Base-by-base conservation (phyloP, 2,113 vertebrate genomes). In the Eonycteris spelaea region DNA sequence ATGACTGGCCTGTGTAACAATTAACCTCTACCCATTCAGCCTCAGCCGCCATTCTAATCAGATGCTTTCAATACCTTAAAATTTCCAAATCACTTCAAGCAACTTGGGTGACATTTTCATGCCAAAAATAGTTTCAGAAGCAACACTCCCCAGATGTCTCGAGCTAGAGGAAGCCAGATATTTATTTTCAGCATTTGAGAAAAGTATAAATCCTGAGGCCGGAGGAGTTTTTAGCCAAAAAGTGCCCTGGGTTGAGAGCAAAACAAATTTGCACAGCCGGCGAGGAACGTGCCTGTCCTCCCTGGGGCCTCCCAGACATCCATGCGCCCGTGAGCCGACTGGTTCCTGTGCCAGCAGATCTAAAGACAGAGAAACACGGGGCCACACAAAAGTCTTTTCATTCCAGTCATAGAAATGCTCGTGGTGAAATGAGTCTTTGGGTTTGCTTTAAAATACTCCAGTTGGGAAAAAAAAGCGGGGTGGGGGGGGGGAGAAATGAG, bases 101-200 rank as follows among this genome's bases (percentile, higher is more conserved):
- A 78, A 93, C 55, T 73, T 59, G 38, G 68, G 67, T 89, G 86
- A 63, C 55, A 75, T 89, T 78, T 94, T 91, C 48, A 93, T 7
- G 48, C 85, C 93, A 94, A 91, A 96, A 79, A 94, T 80, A 90
- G 71, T 85, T 86, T 78, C 82, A 26, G 70, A 94, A 94, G 83
- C 83, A 59, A 75, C 82, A 86, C 15, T 89, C 38, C 67, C 53
- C 90, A 91, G 92, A 95, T 77, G 79, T 90, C 95, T 95, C 28
- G 71, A 75, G 70, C 38, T n/a, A 63, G 21, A 33, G 85, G 89
- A 84, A 91, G 68, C n/a, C 71, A 93, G 95, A 59, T 40, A 53
- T 11, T 92, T 73, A 61, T 68, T 94, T 86, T 61, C 21, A 51
- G 57, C 67, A 2, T 51, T 86, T 57, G 82, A 85, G 82, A 88